Base-by-base conservation (phyloP, 1,140 invertebrate species). In the Drosophila jambulina region DNA sequence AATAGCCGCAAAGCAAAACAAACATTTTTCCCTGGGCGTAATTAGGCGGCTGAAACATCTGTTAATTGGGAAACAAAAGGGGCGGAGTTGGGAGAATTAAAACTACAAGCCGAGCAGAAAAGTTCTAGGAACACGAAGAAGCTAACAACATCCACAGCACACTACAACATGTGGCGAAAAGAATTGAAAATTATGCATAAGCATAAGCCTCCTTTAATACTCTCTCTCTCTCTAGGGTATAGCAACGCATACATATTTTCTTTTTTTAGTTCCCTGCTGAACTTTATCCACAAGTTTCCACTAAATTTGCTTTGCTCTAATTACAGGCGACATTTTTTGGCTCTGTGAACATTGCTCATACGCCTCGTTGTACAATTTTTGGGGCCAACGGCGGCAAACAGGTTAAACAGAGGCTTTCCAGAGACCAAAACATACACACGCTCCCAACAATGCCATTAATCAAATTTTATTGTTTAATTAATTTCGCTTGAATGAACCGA, bases 391-490 rank as follows among this genome's bases (percentile, higher is more conserved):
- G 72, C 75, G 63, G 75, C 59, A 70, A 85, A 85, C 82, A 86
- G 82, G 82, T 85, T 75, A 71, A 67, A 71, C 75, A 60, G 63
- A 80, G 63, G 69, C 48, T 70, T 65, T 62, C 61, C 48, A 53
- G 19, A 43, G 51, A 54, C 60, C 43, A 53, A 49, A 42, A 53
- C 21, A 75, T 43, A 58, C 56, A 45, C 43, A 74, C 29, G 48
- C 61, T 65, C 23, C 64, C 51, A 42, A 68, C 77, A 86, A 79
- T 82, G 72, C 77, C 80, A 87, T 87, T 88, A 87, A 87, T 87
- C 84, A 87, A 87, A 78, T 88, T 87, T 87, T 87, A 87, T 88
- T 87, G 84, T 87, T 87, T 87, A 87, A 87, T 87, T 84, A 87
- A 87, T 87, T 88, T 87, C 58, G 84, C 77, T 87, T 87, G 80